Evolutionary conservation across 1,140 invertebrate species (phyloP).

Genomic region (Drosophila bocki): DNA sequence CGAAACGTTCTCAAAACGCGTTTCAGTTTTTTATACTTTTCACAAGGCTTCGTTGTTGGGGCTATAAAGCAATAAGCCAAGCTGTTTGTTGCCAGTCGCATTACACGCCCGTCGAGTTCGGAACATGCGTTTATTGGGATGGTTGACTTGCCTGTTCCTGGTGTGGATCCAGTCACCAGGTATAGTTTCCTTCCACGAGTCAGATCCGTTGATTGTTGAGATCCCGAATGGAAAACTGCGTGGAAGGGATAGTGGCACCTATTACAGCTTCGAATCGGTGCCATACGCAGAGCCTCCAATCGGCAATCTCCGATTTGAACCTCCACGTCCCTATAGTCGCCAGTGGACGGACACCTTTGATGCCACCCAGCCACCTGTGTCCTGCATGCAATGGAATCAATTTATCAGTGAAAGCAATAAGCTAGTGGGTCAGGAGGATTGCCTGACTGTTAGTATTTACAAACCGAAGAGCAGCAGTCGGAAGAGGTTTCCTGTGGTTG

Average conservation of each 20-base stretch:
- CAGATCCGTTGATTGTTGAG: constrained; percentile 18
- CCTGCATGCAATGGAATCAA: constrained; percentile 69
- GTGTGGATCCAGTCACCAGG: not conserved
- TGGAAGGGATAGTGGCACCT: constrained; percentile 86
- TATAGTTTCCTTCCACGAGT: no score
- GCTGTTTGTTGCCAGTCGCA: constrained; percentile 14
- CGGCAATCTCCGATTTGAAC: constrained; percentile 84
- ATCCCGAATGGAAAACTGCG: constrained; percentile 72
- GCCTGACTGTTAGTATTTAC: constrained; percentile 83
- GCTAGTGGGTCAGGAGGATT: constrained; percentile 78
- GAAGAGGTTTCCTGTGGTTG: constrained; percentile 84
- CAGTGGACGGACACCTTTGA: constrained; percentile 50
- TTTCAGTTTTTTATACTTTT: not conserved
- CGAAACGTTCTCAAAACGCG: constrained; percentile 10
- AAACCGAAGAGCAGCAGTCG: constrained; percentile 50
- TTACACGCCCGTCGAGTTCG: not conserved
- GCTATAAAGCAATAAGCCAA: constrained; percentile 23
- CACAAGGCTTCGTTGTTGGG: not conserved
- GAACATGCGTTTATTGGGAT: constrained; percentile 1
- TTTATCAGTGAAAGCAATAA: constrained; percentile 32
- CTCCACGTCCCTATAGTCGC: constrained; percentile 39
- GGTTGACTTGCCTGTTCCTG: not conserved
- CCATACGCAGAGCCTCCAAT: constrained; percentile 86
- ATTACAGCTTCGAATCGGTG: constrained; percentile 85
- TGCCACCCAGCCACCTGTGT: constrained; percentile 34